Percentiles rank a stretch among this genome's conserved stretches.
phyloP scores from a whole-genome alignment of 1,140 invertebrate species.

The Notospermus geniculatus region DNA sequence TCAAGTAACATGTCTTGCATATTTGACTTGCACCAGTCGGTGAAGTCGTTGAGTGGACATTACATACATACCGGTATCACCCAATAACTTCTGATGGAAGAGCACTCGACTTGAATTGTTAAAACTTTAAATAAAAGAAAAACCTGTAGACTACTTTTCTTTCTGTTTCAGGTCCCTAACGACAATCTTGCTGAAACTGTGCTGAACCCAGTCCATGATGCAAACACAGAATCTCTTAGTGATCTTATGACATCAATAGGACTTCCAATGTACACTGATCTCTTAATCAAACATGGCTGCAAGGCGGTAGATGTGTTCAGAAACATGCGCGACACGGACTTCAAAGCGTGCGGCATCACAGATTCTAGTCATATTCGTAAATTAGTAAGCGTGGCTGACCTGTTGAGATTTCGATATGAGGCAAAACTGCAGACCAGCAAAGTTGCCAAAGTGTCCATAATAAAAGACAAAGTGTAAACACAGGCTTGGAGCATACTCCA shows the following conservation, averaged over 20 bases:
- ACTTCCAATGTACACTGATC: conserved; percentile 54
- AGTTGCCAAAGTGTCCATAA: too few species aligned
- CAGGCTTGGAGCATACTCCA: too few species aligned
- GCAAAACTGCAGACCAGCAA: too few species aligned
- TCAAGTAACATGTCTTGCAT: conserved; percentile 23
- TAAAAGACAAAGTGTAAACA: too few species aligned
- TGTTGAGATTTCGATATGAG: too few species aligned
- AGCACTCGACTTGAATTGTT: not conserved
- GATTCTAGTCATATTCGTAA: too few species aligned
- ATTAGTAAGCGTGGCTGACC: too few species aligned
- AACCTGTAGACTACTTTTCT: conserved; percentile 15
- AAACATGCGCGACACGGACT: too few species aligned
- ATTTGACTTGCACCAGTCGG: not conserved
- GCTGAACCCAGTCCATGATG: conserved; percentile 39
- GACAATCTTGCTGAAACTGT: conserved; percentile 50
- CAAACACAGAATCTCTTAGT: conserved; percentile 49
- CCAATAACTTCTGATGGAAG: not conserved
- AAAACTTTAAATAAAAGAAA: not conserved
- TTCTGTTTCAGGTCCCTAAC: conserved; percentile 49
- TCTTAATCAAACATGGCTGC: conserved; percentile 10
- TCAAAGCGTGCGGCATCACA: too few species aligned
- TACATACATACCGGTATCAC: too few species aligned
- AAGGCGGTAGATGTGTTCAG: too few species aligned
- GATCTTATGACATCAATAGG: conserved; percentile 56
- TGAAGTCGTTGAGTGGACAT: conserved; percentile 8